Percentiles rank a stretch among this genome's conserved stretches.
Conservation (phyloP, 2,888 invertebrate genomes). For the Priapulus caudatus region DNA sequence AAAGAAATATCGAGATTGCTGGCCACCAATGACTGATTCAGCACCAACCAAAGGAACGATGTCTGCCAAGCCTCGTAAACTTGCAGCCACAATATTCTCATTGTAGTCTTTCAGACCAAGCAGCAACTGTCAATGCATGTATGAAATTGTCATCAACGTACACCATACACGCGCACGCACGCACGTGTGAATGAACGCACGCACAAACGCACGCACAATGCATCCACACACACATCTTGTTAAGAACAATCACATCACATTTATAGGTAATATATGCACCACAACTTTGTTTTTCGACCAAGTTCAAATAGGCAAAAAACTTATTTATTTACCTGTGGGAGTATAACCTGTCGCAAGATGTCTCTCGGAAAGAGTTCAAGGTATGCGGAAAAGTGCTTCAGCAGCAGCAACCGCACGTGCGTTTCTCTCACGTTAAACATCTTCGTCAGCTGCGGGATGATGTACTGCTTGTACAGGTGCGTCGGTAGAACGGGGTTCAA, state of each 20-base stretch:
- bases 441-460: slow-evolving; percentile 52
- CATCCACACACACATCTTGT: too few species aligned
- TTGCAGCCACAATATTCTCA: slow-evolving; percentile 66
- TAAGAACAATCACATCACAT: too few species aligned
- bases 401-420: slow-evolving; percentile 62
- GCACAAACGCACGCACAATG: slow-evolving; percentile 21
- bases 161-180: background rate
- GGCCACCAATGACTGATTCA: slow-evolving; percentile 61
- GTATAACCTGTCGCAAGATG: slow-evolving; percentile 58
- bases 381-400: slow-evolving; percentile 64
- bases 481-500: slow-evolving; percentile 47
- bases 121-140: slow-evolving; percentile 46
- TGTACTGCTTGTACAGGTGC: slow-evolving; percentile 54
- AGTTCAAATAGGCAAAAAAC: too few species aligned
- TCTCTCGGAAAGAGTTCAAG: slow-evolving; percentile 60
- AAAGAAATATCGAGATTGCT: slow-evolving; percentile 64
- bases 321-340: slow-evolving; percentile 57
- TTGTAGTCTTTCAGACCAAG: slow-evolving; percentile 76
- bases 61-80: slow-evolving; percentile 66
- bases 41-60: slow-evolving; percentile 73
- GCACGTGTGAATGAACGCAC: background rate
- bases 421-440: slow-evolving; percentile 69
- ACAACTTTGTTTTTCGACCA: too few species aligned
- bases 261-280: slow-evolving; percentile 1
- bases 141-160: background rate